phyloP scores from a whole-genome alignment of 2,888 invertebrate genomes.

The Hyppa rectilinea region DNA sequence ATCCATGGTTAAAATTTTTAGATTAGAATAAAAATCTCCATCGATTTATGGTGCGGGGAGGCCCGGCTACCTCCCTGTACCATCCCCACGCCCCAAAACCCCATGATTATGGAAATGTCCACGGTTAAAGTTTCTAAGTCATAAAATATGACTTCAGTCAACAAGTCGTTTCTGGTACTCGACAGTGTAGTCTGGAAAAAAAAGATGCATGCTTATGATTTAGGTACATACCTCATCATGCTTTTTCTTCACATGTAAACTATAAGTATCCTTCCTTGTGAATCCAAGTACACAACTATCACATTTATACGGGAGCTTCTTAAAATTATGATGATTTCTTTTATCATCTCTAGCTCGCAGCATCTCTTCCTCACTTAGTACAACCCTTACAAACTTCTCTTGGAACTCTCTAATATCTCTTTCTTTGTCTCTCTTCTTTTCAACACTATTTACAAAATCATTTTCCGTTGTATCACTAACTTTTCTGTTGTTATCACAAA shows the following conservation, averaged over 20 bases:
- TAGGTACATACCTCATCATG: conserved; percentile 73
- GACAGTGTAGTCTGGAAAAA: no score
- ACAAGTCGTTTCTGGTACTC: no score
- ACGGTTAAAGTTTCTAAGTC: no score
- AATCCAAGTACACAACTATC: conserved; percentile 81
- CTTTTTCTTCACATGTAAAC: conserved; percentile 73
- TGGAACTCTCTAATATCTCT: conserved; percentile 12
- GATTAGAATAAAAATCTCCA: no score
- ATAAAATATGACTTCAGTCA: no score
- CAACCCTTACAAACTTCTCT: conserved; percentile 71
- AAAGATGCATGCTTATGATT: no score
- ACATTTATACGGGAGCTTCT: conserved; percentile 81
- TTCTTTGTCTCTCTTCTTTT: conserved; percentile 16
- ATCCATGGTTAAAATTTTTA: no score
- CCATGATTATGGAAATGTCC: no score
- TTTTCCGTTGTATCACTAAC: not conserved
- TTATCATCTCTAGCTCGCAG: conserved; percentile 75
- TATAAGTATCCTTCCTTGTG: conserved; percentile 71
- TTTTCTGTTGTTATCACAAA: not conserved
- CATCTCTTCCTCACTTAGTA: conserved; percentile 77
- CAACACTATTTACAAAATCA: conserved; percentile 6
- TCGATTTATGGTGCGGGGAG: no score
- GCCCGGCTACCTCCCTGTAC: no score
- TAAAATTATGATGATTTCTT: conserved; percentile 78
- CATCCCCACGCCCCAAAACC: no score